phyloP scores from a whole-genome alignment of 2,113 vertebrate genomes.

The Atlantisia rogersi region DNA sequence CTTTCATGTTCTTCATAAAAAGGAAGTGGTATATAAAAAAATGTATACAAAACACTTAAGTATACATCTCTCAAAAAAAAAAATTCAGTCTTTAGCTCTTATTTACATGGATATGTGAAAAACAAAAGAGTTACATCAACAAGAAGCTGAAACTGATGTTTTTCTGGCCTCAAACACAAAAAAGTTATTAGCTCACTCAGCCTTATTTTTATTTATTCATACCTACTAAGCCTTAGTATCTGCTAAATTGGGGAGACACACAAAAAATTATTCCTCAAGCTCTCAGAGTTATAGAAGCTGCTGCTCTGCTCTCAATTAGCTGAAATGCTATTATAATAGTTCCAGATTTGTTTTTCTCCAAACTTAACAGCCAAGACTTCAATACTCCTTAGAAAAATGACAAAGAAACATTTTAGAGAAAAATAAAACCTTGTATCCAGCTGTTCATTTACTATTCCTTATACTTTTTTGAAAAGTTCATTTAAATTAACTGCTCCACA shows the following conservation, averaged over 20 bases:
- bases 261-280: neutral
- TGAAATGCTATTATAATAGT: neutral
- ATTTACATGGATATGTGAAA: neutral
- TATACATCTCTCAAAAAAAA: neutral
- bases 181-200: neutral
- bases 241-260: neutral
- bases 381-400: neutral
- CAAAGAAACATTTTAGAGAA: neutral
- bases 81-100: neutral
- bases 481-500: neutral
- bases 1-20: neutral
- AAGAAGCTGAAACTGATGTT: neutral
- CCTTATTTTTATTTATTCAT: neutral
- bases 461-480: neutral
- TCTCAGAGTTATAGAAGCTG: neutral
- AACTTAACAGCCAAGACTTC: neutral
- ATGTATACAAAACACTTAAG: neutral
- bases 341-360: neutral
- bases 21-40: neutral
- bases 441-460: neutral
- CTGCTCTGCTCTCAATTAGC: neutral
- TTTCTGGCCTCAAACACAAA: neutral
- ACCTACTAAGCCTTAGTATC: neutral
- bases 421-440: neutral
- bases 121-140: neutral